Evolutionary conservation across 2,113 vertebrate species (phyloP), one percentile per base, ranked within the genome.

Genomic region (Crocuta crocuta): DNA sequence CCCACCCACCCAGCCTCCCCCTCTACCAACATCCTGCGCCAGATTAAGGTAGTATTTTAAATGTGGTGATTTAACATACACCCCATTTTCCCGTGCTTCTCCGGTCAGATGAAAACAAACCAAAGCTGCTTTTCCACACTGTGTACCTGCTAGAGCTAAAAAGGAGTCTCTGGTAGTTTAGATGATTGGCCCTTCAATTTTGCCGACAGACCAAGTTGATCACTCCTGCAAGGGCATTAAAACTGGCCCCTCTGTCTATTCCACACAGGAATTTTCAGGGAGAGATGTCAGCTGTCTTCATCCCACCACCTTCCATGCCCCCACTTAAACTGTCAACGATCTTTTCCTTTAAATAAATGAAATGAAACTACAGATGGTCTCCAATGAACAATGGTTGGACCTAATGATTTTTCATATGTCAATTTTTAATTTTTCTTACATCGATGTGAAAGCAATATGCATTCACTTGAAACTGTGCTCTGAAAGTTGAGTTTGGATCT

Each of bases 21-120:
- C 23, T 86, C 66, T 21, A n/a, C 33, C 50, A 71, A 33, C 10
- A 79, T 39, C 50, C 78, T 15, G 48, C 10, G 53, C 13, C 9
- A 91, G 53, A 82, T 92, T 50, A 79, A 83, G 28, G 31, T 39
- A 81, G 45, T 58, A 93, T 90, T 73, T 95, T 81, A 74, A 90
- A 45, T 65, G 9, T 65, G 53, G 26, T 80, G 35, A 73, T 53
- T 85, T 84, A 89, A 73, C n/a, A 50, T 7, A 63, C 1, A 33
- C 19, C 43, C 13, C 13, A 26, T n/a, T 87, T 88, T 31, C 65
- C 5, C 55, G n/a, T 13, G 39, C 45, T 28, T 76, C 24, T 82
- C 28, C n/a, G 31, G 5, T 45, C n/a, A 71, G 53, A 78, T 8
- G 82, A 78, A 95, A 53, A 71, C 28, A 74, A 85, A 70, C 26